Evolutionary conservation across 2,888 invertebrate genomes (phyloP).

Genomic region (Polia nebulosa): DNA sequence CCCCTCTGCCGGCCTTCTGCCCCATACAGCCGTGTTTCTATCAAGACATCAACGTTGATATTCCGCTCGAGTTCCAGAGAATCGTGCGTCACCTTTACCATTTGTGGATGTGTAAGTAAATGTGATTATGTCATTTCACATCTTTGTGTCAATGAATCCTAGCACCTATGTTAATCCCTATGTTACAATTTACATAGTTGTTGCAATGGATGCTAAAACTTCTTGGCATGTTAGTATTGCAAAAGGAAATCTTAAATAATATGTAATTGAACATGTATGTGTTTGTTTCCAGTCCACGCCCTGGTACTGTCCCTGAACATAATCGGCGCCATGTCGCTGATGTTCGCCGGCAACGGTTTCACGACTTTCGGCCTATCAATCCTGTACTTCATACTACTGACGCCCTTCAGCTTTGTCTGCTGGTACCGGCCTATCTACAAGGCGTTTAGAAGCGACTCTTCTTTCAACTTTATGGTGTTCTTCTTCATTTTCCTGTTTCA

Average conservation of each 20-base stretch:
- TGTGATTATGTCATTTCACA: slow-evolving; percentile 18
- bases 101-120: slow-evolving; percentile 98
- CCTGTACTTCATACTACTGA: slow-evolving; percentile 97
- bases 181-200: slow-evolving; percentile 4
- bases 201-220: neutral
- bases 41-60: slow-evolving; percentile 99
- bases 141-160: slow-evolving; percentile 1
- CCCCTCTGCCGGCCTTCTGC: slow-evolving; percentile 97
- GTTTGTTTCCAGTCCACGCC: slow-evolving; percentile 94
- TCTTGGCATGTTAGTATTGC: neutral
- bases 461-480: slow-evolving; percentile 99
- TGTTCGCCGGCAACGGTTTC: slow-evolving; percentile 92
- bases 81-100: slow-evolving; percentile 98
- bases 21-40: slow-evolving; percentile 99
- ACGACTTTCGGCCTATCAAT: slow-evolving; percentile 96
- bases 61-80: slow-evolving; percentile 99
- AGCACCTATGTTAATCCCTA: neutral
- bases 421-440: slow-evolving; percentile 99
- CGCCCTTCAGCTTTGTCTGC: slow-evolving; percentile 99
- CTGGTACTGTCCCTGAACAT: slow-evolving; percentile 96
- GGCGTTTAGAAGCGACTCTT: slow-evolving; percentile 99
- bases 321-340: slow-evolving; percentile 95
- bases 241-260: neutral
- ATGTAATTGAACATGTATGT: no score
- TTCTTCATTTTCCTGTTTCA: slow-evolving; percentile 99